Percentiles rank a stretch among this genome's conserved stretches.
phyloP scores from a whole-genome alignment of 2,888 invertebrate genomes.

The Apodemia zela region DNA sequence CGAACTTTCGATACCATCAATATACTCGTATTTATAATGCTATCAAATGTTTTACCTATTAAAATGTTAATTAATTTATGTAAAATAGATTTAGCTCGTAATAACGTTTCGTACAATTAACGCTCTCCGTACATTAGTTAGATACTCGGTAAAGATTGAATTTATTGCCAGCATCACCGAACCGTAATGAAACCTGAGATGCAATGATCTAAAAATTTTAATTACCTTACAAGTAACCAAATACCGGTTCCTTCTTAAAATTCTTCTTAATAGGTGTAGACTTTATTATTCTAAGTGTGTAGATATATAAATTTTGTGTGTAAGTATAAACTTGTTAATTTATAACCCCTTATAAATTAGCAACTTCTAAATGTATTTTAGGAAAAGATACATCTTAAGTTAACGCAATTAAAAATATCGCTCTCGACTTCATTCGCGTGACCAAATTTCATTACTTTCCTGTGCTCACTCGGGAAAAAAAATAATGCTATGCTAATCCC shows the following conservation, averaged over 20 bases:
- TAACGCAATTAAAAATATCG: no score
- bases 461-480: no score
- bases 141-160: conserved; percentile 42
- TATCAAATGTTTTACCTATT: conserved; percentile 1
- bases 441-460: no score
- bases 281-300: no score
- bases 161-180: conserved; percentile 53
- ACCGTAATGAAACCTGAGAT: conserved; percentile 47
- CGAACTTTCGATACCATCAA: background rate
- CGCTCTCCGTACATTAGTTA: background rate
- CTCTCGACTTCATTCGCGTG: no score
- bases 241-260: conserved; percentile 21
- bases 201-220: conserved; percentile 28
- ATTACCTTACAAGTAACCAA: conserved; percentile 27
- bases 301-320: no score
- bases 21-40: conserved; percentile 3
- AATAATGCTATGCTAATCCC: no score
- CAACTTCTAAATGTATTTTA: no score
- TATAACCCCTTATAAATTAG: no score
- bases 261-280: background rate
- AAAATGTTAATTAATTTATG: conserved; percentile 22
- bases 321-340: no score
- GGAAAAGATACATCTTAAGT: no score
- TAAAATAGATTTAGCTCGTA: conserved; percentile 47
- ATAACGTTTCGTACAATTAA: conserved; percentile 38